These are phyloP conservation scores for Eupithecia insigniata DNA, from an alignment of 2,888 invertebrate genomes.

Conservation along the genomic window DNA sequence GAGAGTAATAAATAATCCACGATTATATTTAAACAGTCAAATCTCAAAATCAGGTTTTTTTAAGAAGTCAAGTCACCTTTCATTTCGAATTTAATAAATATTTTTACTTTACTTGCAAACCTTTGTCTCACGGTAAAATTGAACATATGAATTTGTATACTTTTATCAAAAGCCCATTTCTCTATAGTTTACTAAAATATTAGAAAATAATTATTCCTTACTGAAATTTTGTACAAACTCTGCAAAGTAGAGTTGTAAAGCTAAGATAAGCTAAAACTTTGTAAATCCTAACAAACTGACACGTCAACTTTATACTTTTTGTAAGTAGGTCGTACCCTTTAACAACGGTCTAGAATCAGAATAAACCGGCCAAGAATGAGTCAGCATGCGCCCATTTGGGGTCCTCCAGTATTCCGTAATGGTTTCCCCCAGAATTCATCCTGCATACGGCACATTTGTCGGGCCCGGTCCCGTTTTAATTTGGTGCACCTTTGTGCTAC, in stretches of 20 bases:
- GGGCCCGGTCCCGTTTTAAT: no score
- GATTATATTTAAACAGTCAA: background rate
- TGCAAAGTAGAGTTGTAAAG: background rate
- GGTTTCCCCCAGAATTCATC: no score
- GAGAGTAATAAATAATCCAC: background rate
- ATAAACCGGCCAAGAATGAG: background rate
- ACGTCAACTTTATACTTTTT: constrained; percentile 22
- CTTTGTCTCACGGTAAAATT: background rate
- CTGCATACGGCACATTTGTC: no score
- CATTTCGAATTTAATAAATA: background rate
- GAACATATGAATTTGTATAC: background rate
- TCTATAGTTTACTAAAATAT: background rate
- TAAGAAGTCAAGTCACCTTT: background rate
- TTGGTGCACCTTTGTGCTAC: no score
- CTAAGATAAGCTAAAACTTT: constrained; percentile 20
- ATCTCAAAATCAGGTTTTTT: background rate
- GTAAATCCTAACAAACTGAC: background rate
- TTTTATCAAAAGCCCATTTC: background rate
- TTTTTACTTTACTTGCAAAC: no score
- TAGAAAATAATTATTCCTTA: background rate
- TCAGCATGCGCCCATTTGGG: no score
- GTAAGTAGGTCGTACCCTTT: constrained; percentile 16
- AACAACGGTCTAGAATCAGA: background rate
- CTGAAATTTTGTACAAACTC: background rate
- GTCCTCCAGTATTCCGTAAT: background rate